Conservation (phyloP, 1,140 invertebrate species). For the Pseudomyrmex flavicornis region DNA sequence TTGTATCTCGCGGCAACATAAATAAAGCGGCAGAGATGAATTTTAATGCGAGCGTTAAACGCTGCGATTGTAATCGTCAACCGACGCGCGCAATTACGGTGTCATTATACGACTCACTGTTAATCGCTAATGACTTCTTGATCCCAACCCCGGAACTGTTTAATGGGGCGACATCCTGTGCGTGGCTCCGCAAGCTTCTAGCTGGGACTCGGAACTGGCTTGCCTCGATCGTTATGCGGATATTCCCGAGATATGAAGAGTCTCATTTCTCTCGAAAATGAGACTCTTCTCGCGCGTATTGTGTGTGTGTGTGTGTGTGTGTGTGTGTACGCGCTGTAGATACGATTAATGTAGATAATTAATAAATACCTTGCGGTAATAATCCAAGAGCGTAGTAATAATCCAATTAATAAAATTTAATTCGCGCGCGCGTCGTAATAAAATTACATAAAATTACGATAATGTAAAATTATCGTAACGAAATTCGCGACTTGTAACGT, state of each 20-base stretch:
- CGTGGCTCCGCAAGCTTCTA: slow-evolving; percentile 66
- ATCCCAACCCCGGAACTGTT: slow-evolving; percentile 63
- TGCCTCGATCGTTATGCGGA: slow-evolving; percentile 68
- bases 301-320: slow-evolving; percentile 26
- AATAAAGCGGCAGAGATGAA: slow-evolving; percentile 18
- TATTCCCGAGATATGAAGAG: slow-evolving; percentile 31
- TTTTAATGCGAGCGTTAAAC: slow-evolving; percentile 32
- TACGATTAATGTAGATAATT: slow-evolving; percentile 35
- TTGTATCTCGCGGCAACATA: not conserved
- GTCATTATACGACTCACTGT: slow-evolving; percentile 65
- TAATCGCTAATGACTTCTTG: slow-evolving; percentile 67
- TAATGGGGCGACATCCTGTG: slow-evolving; percentile 72
- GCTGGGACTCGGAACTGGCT: slow-evolving; percentile 28
- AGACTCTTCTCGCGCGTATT: slow-evolving; percentile 57
- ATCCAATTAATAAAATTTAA: slow-evolving; percentile 17
- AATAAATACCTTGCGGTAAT: slow-evolving; percentile 12
- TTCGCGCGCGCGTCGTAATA: not conserved
- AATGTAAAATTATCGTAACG: no score
- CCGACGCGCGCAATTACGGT: slow-evolving; percentile 54
- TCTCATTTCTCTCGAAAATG: slow-evolving; percentile 57
- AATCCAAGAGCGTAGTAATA: not conserved
- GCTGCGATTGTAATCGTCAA: slow-evolving; percentile 39
- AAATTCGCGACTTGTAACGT: not conserved
- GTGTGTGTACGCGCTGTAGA: slow-evolving; percentile 35
- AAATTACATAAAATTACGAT: no score